phyloP scores from a whole-genome alignment of 1,140 invertebrate genomes.

The Ips nitidus region DNA sequence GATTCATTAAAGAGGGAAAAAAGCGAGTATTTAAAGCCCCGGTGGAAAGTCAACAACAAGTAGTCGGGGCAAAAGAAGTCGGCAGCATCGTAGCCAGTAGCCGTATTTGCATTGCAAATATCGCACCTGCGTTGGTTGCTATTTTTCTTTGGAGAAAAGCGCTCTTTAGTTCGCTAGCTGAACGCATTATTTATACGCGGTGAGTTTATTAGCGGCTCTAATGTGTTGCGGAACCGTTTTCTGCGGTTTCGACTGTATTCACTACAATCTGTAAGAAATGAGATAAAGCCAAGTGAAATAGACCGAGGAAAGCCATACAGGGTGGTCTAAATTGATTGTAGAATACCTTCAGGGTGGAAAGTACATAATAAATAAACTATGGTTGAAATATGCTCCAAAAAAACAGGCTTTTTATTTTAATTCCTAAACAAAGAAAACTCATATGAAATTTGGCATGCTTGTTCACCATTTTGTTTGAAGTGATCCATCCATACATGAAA shows the following conservation, averaged over 20 bases:
- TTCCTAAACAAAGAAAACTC: no score
- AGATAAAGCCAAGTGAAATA: no score
- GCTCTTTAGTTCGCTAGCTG: constrained; percentile 32
- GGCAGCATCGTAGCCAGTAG: constrained; percentile 1
- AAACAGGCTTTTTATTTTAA: no score
- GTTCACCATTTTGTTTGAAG: no score
- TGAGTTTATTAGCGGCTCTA: constrained; percentile 45
- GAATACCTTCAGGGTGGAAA: no score
- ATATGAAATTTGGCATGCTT: no score
- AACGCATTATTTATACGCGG: constrained; percentile 45
- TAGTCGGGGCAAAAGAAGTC: neutral
- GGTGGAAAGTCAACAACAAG: constrained; percentile 3
- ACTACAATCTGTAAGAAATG: no score
- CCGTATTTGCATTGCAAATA: constrained; percentile 21
- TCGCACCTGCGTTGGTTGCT: constrained; percentile 40
- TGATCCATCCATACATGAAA: no score
- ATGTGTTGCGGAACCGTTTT: constrained; percentile 18
- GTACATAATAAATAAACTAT: no score
- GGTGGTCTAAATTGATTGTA: no score
- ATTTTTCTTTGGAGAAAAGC: constrained; percentile 41
- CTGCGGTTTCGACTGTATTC: constrained; percentile 3
- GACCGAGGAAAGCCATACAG: no score
- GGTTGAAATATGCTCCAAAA: no score
- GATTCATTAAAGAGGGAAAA: constrained; percentile 8
- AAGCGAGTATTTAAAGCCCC: constrained; percentile 10